Conservation (phyloP, 2,113 vertebrate species). For the Melanotaenia duboulayi region DNA sequence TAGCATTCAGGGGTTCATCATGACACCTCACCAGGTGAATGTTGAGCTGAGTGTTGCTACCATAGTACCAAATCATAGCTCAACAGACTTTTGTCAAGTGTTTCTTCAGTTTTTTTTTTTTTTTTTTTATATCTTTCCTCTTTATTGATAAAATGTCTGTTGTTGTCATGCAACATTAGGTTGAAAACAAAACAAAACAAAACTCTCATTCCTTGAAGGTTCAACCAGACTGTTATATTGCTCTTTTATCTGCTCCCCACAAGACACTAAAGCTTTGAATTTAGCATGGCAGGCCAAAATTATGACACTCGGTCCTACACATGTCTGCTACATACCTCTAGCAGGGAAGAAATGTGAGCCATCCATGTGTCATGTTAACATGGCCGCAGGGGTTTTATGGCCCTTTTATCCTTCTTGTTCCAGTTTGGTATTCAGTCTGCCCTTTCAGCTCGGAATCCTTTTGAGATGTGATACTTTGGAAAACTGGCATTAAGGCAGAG, state of each 20-base stretch:
- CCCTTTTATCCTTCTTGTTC: slow-evolving; percentile 25
- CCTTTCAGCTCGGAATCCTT: slow-evolving; percentile 35
- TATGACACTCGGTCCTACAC: background rate
- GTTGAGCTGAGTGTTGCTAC: no score
- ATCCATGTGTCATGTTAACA: slow-evolving; percentile 28
- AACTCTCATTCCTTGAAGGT: background rate
- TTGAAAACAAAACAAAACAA: no score
- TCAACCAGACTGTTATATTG: background rate
- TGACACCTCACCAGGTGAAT: no score
- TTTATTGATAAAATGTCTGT: no score
- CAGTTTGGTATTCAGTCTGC: slow-evolving; percentile 32
- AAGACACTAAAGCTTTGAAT: slow-evolving; percentile 11
- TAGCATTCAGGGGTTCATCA: no score
- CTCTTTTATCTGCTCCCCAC: background rate
- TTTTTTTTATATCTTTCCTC: no score
- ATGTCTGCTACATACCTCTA: slow-evolving; percentile 2
- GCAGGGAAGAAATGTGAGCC: slow-evolving; percentile 31
- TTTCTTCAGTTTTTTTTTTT: no score
- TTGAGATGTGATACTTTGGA: slow-evolving; percentile 51
- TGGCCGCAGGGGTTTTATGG: slow-evolving; percentile 1
- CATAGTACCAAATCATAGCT: no score
- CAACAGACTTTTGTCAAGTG: no score
- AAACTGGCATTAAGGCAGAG: slow-evolving; percentile 48
- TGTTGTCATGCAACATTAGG: no score
- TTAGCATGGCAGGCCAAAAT: background rate